phyloP scores from a whole-genome alignment of 2,113 vertebrate species.

The Nibea coibor region DNA sequence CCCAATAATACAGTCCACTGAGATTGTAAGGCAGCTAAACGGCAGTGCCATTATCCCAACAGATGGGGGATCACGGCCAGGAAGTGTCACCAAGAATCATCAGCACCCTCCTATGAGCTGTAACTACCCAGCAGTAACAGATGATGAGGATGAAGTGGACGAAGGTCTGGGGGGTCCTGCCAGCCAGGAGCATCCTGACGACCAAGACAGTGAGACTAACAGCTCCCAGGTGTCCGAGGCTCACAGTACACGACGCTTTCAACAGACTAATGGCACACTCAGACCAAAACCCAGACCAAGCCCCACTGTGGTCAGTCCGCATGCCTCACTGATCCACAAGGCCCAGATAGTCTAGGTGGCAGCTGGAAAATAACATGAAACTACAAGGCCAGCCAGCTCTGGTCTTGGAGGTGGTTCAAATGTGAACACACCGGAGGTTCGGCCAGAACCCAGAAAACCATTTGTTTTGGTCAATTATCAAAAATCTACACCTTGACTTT shows the following conservation, averaged over 20 bases:
- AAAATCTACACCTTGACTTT: slow-evolving; percentile 1
- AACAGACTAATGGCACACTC: slow-evolving; percentile 87
- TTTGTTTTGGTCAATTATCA: background rate
- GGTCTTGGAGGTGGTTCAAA: background rate
- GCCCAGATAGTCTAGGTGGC: slow-evolving; percentile 89
- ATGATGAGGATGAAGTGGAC: slow-evolving; percentile 81
- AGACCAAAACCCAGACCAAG: slow-evolving; percentile 79
- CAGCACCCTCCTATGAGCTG: slow-evolving; percentile 63
- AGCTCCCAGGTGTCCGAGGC: slow-evolving; percentile 87
- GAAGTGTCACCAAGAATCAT: slow-evolving; percentile 56
- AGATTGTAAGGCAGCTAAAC: slow-evolving; percentile 68
- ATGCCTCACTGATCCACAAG: slow-evolving; percentile 88
- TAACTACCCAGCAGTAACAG: slow-evolving; percentile 65
- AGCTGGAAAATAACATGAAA: background rate
- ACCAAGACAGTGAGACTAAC: slow-evolving; percentile 82
- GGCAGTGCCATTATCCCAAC: slow-evolving; percentile 62
- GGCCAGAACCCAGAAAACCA: background rate
- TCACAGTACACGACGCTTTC: slow-evolving; percentile 85
- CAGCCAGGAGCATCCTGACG: slow-evolving; percentile 72
- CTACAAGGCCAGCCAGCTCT: background rate
- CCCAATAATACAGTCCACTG: slow-evolving; percentile 55
- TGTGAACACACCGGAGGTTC: background rate
- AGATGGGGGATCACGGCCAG: slow-evolving; percentile 55
- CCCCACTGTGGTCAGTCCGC: slow-evolving; percentile 51
- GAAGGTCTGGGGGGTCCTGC: slow-evolving; percentile 73